Percentiles rank a stretch among this genome's conserved stretches.
Conservation (phyloP, 2,797 vertebrate species). For the Gephyroberyx darwinii region DNA sequence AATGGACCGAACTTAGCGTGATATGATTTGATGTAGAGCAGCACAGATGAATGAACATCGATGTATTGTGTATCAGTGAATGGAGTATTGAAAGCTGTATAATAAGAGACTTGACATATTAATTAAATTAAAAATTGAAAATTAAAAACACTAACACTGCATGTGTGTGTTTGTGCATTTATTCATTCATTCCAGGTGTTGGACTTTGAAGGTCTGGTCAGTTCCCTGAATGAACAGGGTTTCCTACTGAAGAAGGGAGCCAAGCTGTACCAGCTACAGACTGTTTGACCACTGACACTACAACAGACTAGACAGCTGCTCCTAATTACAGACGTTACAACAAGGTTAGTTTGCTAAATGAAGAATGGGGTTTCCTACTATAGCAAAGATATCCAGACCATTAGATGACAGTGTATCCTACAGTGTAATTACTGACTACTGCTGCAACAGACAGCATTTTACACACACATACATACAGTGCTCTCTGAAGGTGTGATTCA, state of each 20-base stretch:
- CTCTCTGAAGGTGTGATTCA: too few relatives aligned
- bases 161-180: not conserved
- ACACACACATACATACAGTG: too few relatives aligned
- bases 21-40: too few relatives aligned
- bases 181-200: slow-evolving; percentile 80
- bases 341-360: slow-evolving; percentile 9
- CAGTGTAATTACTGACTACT: not conserved
- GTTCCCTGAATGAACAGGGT: slow-evolving; percentile 95
- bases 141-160: not conserved
- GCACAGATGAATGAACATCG: too few relatives aligned
- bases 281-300: slow-evolving; percentile 77
- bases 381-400: not conserved
- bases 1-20: too few relatives aligned
- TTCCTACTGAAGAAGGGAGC: slow-evolving; percentile 94
- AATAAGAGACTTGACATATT: too few relatives aligned
- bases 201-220: slow-evolving; percentile 94
- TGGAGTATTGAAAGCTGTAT: too few relatives aligned
- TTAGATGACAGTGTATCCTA: not conserved
- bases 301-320: not conserved
- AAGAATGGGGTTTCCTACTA: not conserved
- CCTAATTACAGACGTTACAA: not conserved
- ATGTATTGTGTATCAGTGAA: too few relatives aligned
- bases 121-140: too few relatives aligned
- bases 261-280: slow-evolving; percentile 93
- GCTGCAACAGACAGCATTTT: not conserved